These are phyloP conservation scores for Catonia carolina DNA, from an alignment of 2,888 invertebrate genomes.

Conservation along the genomic window DNA sequence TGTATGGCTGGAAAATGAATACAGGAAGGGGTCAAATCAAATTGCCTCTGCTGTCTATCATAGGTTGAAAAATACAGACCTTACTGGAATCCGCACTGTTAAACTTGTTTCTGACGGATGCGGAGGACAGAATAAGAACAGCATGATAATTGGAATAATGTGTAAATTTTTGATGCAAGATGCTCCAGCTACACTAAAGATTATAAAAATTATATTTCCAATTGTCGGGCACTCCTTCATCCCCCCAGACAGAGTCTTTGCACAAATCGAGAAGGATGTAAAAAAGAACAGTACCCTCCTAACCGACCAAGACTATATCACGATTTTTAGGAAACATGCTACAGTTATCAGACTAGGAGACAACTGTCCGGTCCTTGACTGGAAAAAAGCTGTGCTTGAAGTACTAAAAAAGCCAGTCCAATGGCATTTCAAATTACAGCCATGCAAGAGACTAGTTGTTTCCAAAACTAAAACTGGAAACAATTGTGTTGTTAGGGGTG, in stretches of 20 bases:
- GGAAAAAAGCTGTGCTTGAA: conserved; percentile 23
- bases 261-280: conserved; percentile 33
- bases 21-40: conserved; percentile 36
- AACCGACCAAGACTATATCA: conserved; percentile 27
- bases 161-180: conserved; percentile 31
- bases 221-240: conserved; percentile 36
- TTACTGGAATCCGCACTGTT: background rate
- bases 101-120: conserved; percentile 17
- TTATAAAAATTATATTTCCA: conserved; percentile 33
- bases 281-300: conserved; percentile 28
- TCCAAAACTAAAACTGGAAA: conserved; percentile 14
- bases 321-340: conserved; percentile 26
- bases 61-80: conserved; percentile 23
- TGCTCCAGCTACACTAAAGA: conserved; percentile 23
- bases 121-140: conserved; percentile 35
- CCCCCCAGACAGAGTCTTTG: conserved; percentile 35
- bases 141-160: conserved; percentile 35
- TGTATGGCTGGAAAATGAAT: conserved; percentile 36
- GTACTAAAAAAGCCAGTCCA: background rate
- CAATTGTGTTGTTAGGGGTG: conserved; percentile 16
- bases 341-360: conserved; percentile 26
- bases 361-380: conserved; percentile 27
- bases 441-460: conserved; percentile 18
- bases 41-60: conserved; percentile 37
- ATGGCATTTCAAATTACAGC: conserved; percentile 23